Evolutionary conservation across 2,888 invertebrate species (phyloP).

Genomic region (Teleiodes luculella): DNA sequence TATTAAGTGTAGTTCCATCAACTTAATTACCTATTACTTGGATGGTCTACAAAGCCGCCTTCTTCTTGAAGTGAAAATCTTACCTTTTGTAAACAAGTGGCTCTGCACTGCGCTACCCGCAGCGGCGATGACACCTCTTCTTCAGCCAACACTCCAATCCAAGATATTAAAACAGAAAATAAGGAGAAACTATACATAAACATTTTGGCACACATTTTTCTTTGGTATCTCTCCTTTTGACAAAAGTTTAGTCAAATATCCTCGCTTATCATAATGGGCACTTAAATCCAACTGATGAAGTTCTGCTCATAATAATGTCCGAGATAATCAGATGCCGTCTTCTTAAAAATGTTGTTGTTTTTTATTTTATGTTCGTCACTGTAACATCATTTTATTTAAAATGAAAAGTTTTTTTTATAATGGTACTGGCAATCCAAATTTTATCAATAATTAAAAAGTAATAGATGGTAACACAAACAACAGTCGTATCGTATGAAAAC

Average conservation of each 20-base stretch:
- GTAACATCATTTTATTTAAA: slow-evolving; percentile 39
- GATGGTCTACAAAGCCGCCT: neutral
- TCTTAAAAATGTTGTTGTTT: slow-evolving; percentile 9
- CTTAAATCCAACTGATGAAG: slow-evolving; percentile 45
- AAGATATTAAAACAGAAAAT: slow-evolving; percentile 63
- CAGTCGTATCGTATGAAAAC: slow-evolving; percentile 45
- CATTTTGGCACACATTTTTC: slow-evolving; percentile 79
- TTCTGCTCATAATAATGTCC: slow-evolving; percentile 51
- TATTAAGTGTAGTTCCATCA: too few relatives aligned
- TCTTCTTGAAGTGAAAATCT: slow-evolving; percentile 22
- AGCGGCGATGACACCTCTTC: slow-evolving; percentile 85
- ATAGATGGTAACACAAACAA: slow-evolving; percentile 50
- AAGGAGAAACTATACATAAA: slow-evolving; percentile 73
- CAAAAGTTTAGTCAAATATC: slow-evolving; percentile 51
- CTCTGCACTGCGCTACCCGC: slow-evolving; percentile 85
- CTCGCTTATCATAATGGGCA: slow-evolving; percentile 68
- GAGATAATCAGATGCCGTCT: slow-evolving; percentile 5
- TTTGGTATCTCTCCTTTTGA: slow-evolving; percentile 64
- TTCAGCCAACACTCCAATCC: slow-evolving; percentile 77
- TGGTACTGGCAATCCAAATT: slow-evolving; percentile 35
- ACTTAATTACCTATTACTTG: neutral
- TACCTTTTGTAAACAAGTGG: slow-evolving; percentile 86
- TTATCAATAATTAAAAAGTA: slow-evolving; percentile 27
- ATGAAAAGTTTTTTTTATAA: slow-evolving; percentile 29
- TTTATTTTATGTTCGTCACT: slow-evolving; percentile 15